Evolutionary conservation across 2,888 invertebrate species (phyloP), one percentile per base, ranked within the genome.

Genomic region (Glaucopsyche alexis): DNA sequence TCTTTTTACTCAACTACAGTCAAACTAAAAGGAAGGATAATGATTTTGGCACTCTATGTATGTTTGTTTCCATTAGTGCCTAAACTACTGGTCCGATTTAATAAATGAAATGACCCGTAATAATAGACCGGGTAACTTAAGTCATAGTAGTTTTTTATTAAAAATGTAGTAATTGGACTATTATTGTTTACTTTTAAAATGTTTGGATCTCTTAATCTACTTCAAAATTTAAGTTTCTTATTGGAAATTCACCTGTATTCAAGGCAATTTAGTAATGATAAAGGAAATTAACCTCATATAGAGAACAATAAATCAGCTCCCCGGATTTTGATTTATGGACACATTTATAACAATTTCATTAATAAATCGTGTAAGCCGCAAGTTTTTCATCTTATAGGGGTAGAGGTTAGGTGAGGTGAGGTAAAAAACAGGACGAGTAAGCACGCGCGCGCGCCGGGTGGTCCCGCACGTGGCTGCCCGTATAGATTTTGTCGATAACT

Each of bases 401-500:
- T 49, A 19, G 9, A 55, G 55, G 49, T 69, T 60, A 60, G 60
- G 29, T 60, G 60, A 60, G 14, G 69, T 70, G 52, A 74, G 80
- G 77, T 78, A 72, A 72, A 72, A 70, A 77, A 79, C 77, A 76
- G 74, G 72, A 72, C 60, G 52, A 71, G 55, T 69, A 79, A 82
- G 87, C 89, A 88, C 89, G 88, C 88, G 88, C 85, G 66, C 85
- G 7, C 85, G 77, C 83, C 89, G 89, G 90, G 90, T 87, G 90
- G 90, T 82, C 89, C 75, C 82, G 83, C 91, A 91, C 91, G 91
- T 91, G 91, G 84, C 84, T 60, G 79, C 91, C 91, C 91, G 86
- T 90, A 91, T 90, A 80, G 87, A 88, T 90, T 82, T 81, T 85
- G 86, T 87, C 86, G 87, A 87, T 85, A 84, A 75, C 69, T 75